Evolutionary conservation across 2,888 invertebrate species (phyloP).

Genomic region (Drosophila colorata): DNA sequence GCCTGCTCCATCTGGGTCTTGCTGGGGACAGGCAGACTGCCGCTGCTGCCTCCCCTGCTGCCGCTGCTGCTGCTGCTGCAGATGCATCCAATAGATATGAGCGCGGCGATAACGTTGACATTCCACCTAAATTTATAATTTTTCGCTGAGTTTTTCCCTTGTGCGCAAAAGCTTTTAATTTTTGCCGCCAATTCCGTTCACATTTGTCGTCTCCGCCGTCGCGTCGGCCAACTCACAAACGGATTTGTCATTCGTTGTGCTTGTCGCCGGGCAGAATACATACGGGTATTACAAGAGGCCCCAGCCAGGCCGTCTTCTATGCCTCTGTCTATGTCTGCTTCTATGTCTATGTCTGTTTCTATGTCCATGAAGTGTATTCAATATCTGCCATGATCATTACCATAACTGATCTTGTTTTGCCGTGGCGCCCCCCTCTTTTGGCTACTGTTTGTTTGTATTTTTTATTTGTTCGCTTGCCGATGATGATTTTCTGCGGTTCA

Average conservation of each 20-base stretch:
- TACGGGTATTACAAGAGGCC: conserved; percentile 52
- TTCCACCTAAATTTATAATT: conserved; percentile 82
- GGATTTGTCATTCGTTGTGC: conserved; percentile 67
- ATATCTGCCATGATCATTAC: conserved; percentile 75
- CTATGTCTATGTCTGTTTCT: conserved; percentile 33
- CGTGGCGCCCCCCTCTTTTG: conserved; percentile 50
- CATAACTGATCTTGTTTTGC: conserved; percentile 79
- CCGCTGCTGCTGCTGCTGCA: conserved; percentile 24
- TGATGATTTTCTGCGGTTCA: conserved; percentile 79
- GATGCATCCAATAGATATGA: conserved; percentile 77
- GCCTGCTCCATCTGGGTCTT: conserved; percentile 39
- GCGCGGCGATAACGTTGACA: conserved; percentile 78
- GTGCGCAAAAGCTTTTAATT: conserved; percentile 78
- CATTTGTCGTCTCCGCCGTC: conserved; percentile 42
- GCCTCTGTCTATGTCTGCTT: conserved; percentile 33
- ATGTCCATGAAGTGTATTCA: conserved; percentile 48
- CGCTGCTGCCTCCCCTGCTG: conserved; percentile 9
- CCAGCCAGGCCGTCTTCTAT: conserved; percentile 15
- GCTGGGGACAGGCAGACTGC: conserved; percentile 31
- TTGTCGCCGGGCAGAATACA: conserved; percentile 24
- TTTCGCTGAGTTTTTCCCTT: conserved; percentile 70
- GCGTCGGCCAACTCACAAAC: conserved; percentile 40
- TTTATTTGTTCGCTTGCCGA: conserved; percentile 39
- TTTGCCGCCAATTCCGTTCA: conserved; percentile 76
- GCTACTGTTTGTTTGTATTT: conserved; percentile 37